These are phyloP conservation scores for Spermophilus dauricus DNA, from an alignment of 2,113 vertebrate genomes.

Conservation along the genomic window DNA sequence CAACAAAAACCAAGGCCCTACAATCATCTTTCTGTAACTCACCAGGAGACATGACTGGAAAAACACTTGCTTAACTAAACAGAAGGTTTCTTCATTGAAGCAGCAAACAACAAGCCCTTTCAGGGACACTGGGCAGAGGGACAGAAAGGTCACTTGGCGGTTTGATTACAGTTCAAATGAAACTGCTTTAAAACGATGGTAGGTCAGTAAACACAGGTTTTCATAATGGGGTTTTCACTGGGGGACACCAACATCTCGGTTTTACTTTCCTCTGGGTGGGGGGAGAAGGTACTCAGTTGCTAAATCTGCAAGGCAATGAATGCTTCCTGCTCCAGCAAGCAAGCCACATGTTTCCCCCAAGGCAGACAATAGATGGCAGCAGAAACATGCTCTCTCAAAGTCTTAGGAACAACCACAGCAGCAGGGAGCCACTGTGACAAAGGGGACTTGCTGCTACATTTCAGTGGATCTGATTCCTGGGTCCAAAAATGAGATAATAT, in stretches of 20 bases:
- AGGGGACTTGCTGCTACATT: neutral
- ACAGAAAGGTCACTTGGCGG: slow-evolving; percentile 50
- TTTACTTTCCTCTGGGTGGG: neutral
- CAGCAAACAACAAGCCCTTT: slow-evolving; percentile 83
- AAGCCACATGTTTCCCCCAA: neutral
- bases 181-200: slow-evolving; percentile 51
- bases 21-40: slow-evolving; percentile 86
- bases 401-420: rapidly evolving
- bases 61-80: slow-evolving; percentile 80
- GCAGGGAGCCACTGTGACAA: slow-evolving; percentile 22
- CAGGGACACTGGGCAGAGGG: slow-evolving; percentile 39
- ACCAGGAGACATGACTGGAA: slow-evolving; percentile 75
- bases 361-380: slow-evolving; percentile 92
- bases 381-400: slow-evolving; percentile 74
- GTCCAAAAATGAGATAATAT: neutral
- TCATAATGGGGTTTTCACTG: slow-evolving; percentile 4
- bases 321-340: neutral
- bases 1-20: slow-evolving; percentile 74
- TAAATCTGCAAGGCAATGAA: neutral
- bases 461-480: neutral
- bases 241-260: slow-evolving; percentile 53
- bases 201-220: slow-evolving; percentile 69
- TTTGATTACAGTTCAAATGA: slow-evolving; percentile 73
- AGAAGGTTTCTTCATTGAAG: slow-evolving; percentile 82
- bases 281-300: neutral